Evolutionary conservation across 2,797 vertebrate genomes (phyloP).

Genomic region (Danio tinwini): DNA sequence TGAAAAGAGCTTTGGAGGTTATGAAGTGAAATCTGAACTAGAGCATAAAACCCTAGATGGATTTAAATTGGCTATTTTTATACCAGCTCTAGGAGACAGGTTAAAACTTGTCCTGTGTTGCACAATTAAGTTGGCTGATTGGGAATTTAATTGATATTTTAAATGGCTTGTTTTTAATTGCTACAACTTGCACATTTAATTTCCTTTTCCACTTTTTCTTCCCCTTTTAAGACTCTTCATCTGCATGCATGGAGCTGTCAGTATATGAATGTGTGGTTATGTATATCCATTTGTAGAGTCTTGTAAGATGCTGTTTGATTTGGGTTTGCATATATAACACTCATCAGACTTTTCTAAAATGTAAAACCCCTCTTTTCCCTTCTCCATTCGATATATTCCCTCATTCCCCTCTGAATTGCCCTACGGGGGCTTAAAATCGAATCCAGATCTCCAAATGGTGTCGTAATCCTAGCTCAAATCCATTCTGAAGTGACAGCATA

Average conservation of each 20-base stretch:
- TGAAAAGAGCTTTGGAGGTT: not conserved
- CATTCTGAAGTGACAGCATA: slow-evolving; percentile 31
- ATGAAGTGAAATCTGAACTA: not conserved
- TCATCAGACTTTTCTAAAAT: slow-evolving; percentile 9
- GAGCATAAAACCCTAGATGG: not conserved
- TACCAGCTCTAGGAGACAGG: slow-evolving; percentile 3
- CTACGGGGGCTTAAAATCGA: slow-evolving; percentile 6
- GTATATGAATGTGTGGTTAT: slow-evolving; percentile 43
- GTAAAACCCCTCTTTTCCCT: not conserved
- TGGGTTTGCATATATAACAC: slow-evolving; percentile 27
- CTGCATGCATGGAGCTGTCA: slow-evolving; percentile 8
- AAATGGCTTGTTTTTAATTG: not conserved
- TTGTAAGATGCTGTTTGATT: slow-evolving; percentile 29
- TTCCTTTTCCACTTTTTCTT: slow-evolving; percentile 35
- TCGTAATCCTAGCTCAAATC: slow-evolving; percentile 39
- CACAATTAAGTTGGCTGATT: not conserved
- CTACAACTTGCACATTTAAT: slow-evolving; percentile 8
- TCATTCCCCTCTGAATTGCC: slow-evolving; percentile 29
- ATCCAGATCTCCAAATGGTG: slow-evolving; percentile 33
- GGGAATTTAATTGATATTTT: slow-evolving; percentile 21
- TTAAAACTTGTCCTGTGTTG: slow-evolving; percentile 25
- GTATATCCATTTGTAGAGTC: slow-evolving; percentile 15
- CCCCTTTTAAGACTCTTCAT: not conserved
- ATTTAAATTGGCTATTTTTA: not conserved
- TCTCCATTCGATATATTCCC: slow-evolving; percentile 13